Evolutionary conservation across 2,797 vertebrate genomes (phyloP).

Genomic region (Lepilemur septentrionalis): DNA sequence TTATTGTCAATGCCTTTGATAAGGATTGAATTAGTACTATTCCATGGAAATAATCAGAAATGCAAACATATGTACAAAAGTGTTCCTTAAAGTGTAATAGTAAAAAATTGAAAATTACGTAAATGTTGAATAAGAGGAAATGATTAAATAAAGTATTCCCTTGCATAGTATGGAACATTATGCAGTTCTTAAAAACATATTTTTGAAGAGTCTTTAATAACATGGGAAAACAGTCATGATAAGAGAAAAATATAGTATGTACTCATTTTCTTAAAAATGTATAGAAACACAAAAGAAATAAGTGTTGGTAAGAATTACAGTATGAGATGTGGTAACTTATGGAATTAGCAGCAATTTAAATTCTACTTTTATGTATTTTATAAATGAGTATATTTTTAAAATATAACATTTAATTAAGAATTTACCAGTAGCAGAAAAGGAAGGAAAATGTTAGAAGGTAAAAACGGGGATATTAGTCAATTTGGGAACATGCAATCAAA

Average conservation of each 20-base stretch:
- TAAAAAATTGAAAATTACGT: constrained; percentile 43
- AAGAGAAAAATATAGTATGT: background rate
- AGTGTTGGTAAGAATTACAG: background rate
- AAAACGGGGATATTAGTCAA: background rate
- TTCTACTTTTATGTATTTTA: constrained; percentile 8
- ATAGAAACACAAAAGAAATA: constrained; percentile 43
- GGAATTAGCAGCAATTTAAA: background rate
- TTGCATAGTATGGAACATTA: background rate
- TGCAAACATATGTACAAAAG: background rate
- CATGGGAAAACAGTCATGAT: background rate
- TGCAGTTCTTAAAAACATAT: constrained; percentile 20
- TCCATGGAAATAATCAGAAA: constrained; percentile 42
- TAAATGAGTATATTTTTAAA: constrained; percentile 27
- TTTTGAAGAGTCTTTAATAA: constrained; percentile 48
- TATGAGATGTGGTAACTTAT: background rate
- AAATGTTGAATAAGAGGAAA: constrained; percentile 5
- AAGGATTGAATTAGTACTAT: constrained; percentile 31
- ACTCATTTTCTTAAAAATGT: constrained; percentile 34
- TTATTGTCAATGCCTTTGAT: constrained; percentile 40
- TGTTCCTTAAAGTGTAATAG: constrained; percentile 10
- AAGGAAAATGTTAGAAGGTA: background rate
- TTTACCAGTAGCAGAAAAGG: background rate
- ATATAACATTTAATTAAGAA: constrained; percentile 37
- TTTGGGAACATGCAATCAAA: background rate
- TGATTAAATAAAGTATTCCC: constrained; percentile 1